Base-by-base conservation (phyloP, 2,888 invertebrate species). In the Cotesia congregata region DNA sequence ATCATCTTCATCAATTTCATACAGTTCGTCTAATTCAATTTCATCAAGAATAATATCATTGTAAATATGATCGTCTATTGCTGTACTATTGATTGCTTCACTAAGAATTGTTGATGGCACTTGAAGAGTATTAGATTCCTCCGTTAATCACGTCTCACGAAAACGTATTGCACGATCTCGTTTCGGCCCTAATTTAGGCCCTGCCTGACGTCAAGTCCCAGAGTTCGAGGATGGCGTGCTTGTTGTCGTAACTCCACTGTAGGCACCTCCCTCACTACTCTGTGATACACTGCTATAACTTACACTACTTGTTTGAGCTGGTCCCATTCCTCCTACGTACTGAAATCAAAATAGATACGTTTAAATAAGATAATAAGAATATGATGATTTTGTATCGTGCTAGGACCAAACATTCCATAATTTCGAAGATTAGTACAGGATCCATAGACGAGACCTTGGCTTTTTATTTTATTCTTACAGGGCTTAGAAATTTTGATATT, bases 211-310 rank as follows among this genome's bases (percentile, higher is more conserved):
- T 88, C 88, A 88, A 82, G 88, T 88, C 72, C 88, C 86, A 17
- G 84, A 81, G 67, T 65, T 71, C 1, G 72, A 65, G n/a, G 76
- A 67, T 69, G 64, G 62, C 67, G 71, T 67, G n/a, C 76, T 81
- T 0, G 83, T 70, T 17, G 82, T 81, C 3, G 82, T 81, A 73
- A 79, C 79, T 68, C 78, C 82, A 72, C 83, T 76, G 74, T 84
- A 86, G 20, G 81, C 80, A 6, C 86, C 87, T 30, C 86, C 85
- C 41, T 88, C 88, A 80, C 88, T 88, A 80, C 88, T 88, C 73
- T 88, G 88, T 75, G 86, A 88, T 15, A 88, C 88, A 80, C 88
- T 88, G 74, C 88, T 88, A 83, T 88, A 88, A 77, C 88, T 88
- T 30, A 88, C 88, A 79, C 86, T 88, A 82, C 88, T 88, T 39